These are phyloP conservation scores for Achlya flavicornis DNA, from an alignment of 2,888 invertebrate genomes.

Conservation along the genomic window DNA sequence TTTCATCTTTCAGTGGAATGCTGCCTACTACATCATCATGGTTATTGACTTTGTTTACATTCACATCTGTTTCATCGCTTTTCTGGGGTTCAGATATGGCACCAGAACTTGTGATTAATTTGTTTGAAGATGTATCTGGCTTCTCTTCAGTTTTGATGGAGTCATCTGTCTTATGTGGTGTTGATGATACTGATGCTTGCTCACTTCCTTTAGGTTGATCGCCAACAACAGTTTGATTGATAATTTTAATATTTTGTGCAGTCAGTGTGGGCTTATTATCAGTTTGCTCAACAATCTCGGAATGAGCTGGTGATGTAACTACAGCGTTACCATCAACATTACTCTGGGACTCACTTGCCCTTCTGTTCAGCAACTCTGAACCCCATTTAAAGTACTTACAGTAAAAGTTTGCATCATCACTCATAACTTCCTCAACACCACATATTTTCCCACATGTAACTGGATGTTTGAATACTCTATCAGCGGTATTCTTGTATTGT, in stretches of 20 bases:
- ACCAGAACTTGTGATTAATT: background rate
- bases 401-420: conserved; percentile 58
- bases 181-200: background rate
- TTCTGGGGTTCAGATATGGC: background rate
- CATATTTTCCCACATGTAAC: conserved; percentile 61
- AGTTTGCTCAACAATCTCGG: background rate
- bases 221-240: background rate
- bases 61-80: background rate
- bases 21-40: background rate
- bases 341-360: conserved; percentile 22
- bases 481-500: conserved; percentile 44
- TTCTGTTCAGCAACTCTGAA: conserved; percentile 42
- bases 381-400: conserved; percentile 76
- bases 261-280: background rate
- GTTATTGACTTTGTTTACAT: background rate
- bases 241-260: background rate
- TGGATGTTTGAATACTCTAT: conserved; percentile 44
- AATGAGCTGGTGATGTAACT: conserved; percentile 15
- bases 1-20: background rate
- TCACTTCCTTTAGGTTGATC: background rate
- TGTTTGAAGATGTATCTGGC: background rate
- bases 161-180: background rate
- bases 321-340: conserved; percentile 14
- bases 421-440: conserved; percentile 46
- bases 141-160: background rate